Evolutionary conservation across 2,113 vertebrate genomes (phyloP), one percentile per base, ranked within the genome.

Genomic region (Thalassoma bifasciatum): DNA sequence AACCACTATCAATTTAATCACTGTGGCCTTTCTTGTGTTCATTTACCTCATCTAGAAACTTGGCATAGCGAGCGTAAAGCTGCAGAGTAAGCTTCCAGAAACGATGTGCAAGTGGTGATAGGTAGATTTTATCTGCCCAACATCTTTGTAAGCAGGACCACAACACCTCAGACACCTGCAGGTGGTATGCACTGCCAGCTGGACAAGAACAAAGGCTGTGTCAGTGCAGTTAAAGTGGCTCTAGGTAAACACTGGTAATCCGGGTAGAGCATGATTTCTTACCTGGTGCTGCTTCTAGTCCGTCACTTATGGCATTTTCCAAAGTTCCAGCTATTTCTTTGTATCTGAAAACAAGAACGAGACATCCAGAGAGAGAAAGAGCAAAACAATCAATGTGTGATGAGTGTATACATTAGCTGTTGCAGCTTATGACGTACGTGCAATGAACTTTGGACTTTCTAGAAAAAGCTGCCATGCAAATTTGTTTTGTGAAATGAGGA

Each of bases 51-150:
- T 75, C 83, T 58, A 98, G 78, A 68, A 98, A 99, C 73, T 93
- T 89, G 8, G 95, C 94, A 62, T 96, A 99, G 54, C 98, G 95
- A 0, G 97, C 94, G 84, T 97, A 62, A 42, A 98, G 93, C 64
- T 99, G 97, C 69, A 99, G 90, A 0, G 95, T 96, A 26, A 99
- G 94, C 22, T 98, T 98, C 98, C 98, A 99, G 62, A 99, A 94
- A 5, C 97, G 97, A 64, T 96, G 96, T 0, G 94, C 93, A 66
- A 99, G 84, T 6, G 92, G 87, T 0, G 97, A 92, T 23, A 98
- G 75, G 75, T 97, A 99, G 83, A 98, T 87, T 6, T 93, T 84
- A n/a, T 96, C 94, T 0, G 95, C 95, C 98, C 98, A 99, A 64
- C 98, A 99, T 80, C 84, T 93, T 81, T 89, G 61, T 2, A 99